phyloP scores from a whole-genome alignment of 2,113 vertebrate species.

The Scomber scombrus region DNA sequence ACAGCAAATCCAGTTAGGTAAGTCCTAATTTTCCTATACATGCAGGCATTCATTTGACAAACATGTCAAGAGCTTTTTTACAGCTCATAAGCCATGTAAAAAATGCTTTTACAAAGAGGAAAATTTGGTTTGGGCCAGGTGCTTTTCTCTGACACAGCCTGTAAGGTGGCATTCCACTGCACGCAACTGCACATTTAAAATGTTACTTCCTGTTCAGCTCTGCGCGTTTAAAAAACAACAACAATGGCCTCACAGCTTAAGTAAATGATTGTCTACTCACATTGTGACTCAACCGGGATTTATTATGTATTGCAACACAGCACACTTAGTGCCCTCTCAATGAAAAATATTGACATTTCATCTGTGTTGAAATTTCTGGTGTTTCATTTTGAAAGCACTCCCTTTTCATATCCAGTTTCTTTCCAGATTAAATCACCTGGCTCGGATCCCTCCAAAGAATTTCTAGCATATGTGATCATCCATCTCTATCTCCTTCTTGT shows the following conservation, averaged over 20 bases:
- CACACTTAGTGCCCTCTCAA: slow-evolving; percentile 30
- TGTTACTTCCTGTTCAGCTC: slow-evolving; percentile 21
- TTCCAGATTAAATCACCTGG: slow-evolving; percentile 32
- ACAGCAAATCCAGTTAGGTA: neutral
- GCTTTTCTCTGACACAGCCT: slow-evolving; percentile 35
- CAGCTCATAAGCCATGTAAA: neutral
- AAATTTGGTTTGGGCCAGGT: neutral
- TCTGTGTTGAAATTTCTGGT: slow-evolving; percentile 16
- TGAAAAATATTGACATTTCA: slow-evolving; percentile 17
- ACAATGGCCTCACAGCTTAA: slow-evolving; percentile 11
- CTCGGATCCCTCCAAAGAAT: slow-evolving; percentile 13
- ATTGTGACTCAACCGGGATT: slow-evolving; percentile 42
- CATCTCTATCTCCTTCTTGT: neutral
- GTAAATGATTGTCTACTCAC: slow-evolving; percentile 47
- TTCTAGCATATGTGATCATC: slow-evolving; percentile 42
- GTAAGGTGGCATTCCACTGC: slow-evolving; percentile 58
- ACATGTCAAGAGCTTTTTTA: slow-evolving; percentile 1
- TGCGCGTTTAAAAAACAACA: neutral
- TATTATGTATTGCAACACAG: slow-evolving; percentile 57
- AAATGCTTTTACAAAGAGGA: neutral
- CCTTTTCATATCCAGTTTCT: slow-evolving; percentile 38
- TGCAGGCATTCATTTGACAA: neutral
- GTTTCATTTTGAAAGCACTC: slow-evolving; percentile 44
- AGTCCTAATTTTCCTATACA: neutral
- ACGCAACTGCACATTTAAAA: slow-evolving; percentile 1